These are phyloP conservation scores for Gallinago stenura DNA, from an alignment of 2,797 vertebrate species.

Conservation along the genomic window DNA sequence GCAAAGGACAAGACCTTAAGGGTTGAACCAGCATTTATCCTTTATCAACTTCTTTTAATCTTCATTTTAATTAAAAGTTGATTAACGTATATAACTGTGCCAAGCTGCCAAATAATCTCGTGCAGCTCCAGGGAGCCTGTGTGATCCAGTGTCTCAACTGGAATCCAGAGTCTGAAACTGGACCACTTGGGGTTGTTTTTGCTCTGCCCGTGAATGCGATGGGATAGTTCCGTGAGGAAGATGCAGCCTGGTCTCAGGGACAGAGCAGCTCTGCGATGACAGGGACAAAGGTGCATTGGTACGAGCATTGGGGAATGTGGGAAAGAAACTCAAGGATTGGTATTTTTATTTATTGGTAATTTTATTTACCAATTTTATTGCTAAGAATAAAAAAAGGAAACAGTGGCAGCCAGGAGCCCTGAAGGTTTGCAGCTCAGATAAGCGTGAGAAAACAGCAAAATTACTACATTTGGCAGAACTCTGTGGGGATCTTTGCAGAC, in stretches of 20 bases:
- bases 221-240: accelerated
- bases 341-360: too few species aligned
- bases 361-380: not conserved
- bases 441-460: not conserved
- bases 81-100: not conserved
- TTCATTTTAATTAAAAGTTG: not conserved
- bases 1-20: not conserved
- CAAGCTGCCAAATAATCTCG: not conserved
- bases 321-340: not conserved
- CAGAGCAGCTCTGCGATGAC: not conserved
- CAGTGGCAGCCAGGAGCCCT: not conserved
- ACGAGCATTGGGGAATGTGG: not conserved
- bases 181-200: not conserved
- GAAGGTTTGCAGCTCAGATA: not conserved
- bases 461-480: not conserved
- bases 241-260: not conserved
- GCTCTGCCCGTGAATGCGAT: accelerated
- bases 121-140: not conserved
- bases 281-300: accelerated
- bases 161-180: not conserved
- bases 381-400: not conserved
- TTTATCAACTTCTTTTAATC: not conserved
- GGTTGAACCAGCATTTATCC: not conserved
- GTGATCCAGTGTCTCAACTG: not conserved
- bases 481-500: not conserved